Evolutionary conservation across 2,113 vertebrate genomes (phyloP), one percentile per base, ranked within the genome.

Genomic region (Ifrita kowaldi): DNA sequence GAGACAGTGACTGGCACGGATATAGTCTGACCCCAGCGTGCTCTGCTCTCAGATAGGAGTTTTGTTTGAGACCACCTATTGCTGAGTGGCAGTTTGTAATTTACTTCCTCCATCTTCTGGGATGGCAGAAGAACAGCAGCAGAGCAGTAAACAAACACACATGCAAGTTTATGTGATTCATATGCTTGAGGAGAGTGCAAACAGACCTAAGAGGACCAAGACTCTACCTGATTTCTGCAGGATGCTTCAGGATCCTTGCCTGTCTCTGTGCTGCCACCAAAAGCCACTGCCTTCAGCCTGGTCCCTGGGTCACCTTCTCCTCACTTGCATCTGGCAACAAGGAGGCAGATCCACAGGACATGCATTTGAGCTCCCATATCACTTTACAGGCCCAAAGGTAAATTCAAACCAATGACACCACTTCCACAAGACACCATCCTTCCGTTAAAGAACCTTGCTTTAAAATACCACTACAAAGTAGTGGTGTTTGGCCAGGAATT

Each of bases 11-110:
- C 16, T 57, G 59, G 32, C 42, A n/a, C 0, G 1, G 83, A n/a
- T 2, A 1, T 7, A 9, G 4, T 50, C 21, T 18, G 69, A 22
- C 12, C 16, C 14, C 78, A 64, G 33, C 0, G 0, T 9, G 30
- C 27, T 60, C 74, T 44, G 32, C 55, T 15, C 44, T 65, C 9
- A 1, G 22, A 44, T 27, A 24, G 27, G 3, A 60, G 50, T 32
- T 90, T 57, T 84, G 27, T 32, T 85, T 57, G 55, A 22, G n/a
- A 44, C 20, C 11, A 30, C 22, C 21, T 60, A 19, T 4, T 42
- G 53, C 56, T 28, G 26, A 86, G n/a, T 37, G 24, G 28, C 22
- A 53, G 55, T 22, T 73, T 46, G 46, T 37, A n/a, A 73, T 41
- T 83, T 18, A 52, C 20, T 55, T 55, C 50, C 27, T 67, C 18